Percentiles rank a stretch among this genome's conserved stretches.
These are phyloP conservation scores for Drosophila melanica DNA, from an alignment of 1,140 invertebrate species.

Conservation along the genomic window DNA sequence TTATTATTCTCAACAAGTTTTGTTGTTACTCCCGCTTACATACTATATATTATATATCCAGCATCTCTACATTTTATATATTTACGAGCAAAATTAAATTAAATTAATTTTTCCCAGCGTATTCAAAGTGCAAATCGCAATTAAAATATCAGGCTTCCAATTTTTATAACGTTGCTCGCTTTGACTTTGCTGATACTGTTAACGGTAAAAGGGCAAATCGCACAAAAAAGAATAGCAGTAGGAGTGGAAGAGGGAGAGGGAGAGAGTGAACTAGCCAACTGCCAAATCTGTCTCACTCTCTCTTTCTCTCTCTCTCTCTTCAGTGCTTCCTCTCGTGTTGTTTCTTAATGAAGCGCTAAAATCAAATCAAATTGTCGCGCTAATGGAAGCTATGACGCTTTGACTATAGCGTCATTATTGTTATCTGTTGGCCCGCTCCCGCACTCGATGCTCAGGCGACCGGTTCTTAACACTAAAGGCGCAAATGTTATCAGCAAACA, in stretches of 20 bases:
- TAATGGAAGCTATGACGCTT: conserved; percentile 61
- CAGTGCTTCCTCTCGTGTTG: conserved; percentile 54
- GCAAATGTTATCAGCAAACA: conserved; percentile 74
- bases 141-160: conserved; percentile 69
- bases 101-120: background rate
- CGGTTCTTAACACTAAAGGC: conserved; percentile 51
- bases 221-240: conserved; percentile 16
- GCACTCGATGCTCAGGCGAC: conserved; percentile 27
- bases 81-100: background rate
- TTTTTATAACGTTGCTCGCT: conserved; percentile 46
- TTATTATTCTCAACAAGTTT: background rate
- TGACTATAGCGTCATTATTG: conserved; percentile 67
- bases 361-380: conserved; percentile 65
- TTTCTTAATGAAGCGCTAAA: conserved; percentile 76
- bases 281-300: background rate
- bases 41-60: background rate
- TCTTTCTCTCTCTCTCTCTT: conserved; percentile 5
- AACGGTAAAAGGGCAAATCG: conserved; percentile 59
- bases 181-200: conserved; percentile 57
- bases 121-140: conserved; percentile 46
- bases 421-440: conserved; percentile 52
- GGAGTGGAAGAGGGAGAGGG: conserved; percentile 8
- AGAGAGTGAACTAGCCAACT: conserved; percentile 6
- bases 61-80: background rate
- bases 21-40: background rate